These are phyloP conservation scores for Alviniconcha strummeri DNA, from an alignment of 2,888 invertebrate genomes.

Conservation along the genomic window DNA sequence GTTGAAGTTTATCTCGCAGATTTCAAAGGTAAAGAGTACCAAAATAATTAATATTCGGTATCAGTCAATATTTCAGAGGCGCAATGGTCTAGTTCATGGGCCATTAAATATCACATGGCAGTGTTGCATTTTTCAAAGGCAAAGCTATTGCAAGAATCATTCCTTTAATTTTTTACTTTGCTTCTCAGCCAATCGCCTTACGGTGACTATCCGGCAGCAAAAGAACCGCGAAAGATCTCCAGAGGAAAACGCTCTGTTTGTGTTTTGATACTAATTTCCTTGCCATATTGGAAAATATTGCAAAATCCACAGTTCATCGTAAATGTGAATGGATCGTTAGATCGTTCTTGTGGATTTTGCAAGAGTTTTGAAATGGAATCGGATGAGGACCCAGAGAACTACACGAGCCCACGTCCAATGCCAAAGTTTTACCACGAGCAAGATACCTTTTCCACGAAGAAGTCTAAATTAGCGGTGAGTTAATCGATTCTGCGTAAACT, in stretches of 20 bases:
- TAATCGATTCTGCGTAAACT: no score
- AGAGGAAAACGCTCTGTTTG: constrained; percentile 1
- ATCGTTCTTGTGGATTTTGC: background rate
- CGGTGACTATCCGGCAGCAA: background rate
- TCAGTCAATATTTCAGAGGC: no score
- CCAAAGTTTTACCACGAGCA: constrained; percentile 64
- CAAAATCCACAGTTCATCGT: background rate
- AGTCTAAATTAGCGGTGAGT: constrained; percentile 50
- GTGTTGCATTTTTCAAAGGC: no score
- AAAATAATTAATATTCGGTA: no score
- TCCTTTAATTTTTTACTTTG: no score
- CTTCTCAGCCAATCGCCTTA: constrained; percentile 3
- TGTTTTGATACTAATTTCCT: constrained; percentile 6
- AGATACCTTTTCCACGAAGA: constrained; percentile 70
- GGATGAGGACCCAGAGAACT: constrained; percentile 41
- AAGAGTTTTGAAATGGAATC: background rate
- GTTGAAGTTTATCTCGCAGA: no score
- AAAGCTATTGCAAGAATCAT: no score
- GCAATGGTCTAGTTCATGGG: no score
- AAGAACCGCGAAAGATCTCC: constrained; percentile 29
- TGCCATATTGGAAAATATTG: background rate
- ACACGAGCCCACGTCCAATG: constrained; percentile 66
- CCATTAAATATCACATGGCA: no score
- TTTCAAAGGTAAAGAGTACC: no score
- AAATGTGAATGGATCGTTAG: constrained; percentile 6